Evolutionary conservation across 2,113 vertebrate genomes (phyloP), one percentile per base, ranked within the genome.

Genomic region (Spea bombifrons): DNA sequence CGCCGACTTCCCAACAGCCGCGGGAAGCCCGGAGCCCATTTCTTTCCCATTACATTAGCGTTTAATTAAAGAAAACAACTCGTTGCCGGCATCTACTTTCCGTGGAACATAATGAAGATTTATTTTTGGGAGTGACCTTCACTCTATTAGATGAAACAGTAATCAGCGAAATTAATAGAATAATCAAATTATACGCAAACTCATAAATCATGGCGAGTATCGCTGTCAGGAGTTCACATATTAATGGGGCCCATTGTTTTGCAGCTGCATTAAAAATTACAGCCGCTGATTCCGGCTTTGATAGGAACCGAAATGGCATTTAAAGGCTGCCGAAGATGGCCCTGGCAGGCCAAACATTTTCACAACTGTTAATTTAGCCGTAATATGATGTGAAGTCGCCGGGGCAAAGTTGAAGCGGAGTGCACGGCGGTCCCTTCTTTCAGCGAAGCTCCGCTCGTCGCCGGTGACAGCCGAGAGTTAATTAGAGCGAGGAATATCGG

Each of bases 161-260:
- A 94, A 94, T 94, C 90, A 93, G 89, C 89, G 90, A 90, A 94
- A 94, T 95, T 94, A 95, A 95, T 94, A 93, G 89, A 92, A 94
- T 95, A 94, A 94, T 95, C 91, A 94, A 92, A 94, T 94, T 94
- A 93, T 90, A 90, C 91, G 91, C 90, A 94, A 93, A 93, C 91
- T 93, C 92, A 94, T 94, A 94, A 95, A 94, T 95, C 92, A 94
- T 87, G 17, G 44, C 0, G 84, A 89, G 89, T 86, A 83, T 73
- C 82, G 85, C 90, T 93, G 91, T 94, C 92, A 94, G 74, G 90
- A 89, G 86, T 84, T 80, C 86, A 87, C 82, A 89, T 93, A 88
- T 92, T 94, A 92, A 92, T 92, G 89, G 85, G 80, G 88, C 82
- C 87, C 88, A 83, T 94, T 95, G 92, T 94, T 94, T 90, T 89